Evolutionary conservation across 2,888 invertebrate genomes (phyloP).

Genomic region (Epirrhoe tristata): DNA sequence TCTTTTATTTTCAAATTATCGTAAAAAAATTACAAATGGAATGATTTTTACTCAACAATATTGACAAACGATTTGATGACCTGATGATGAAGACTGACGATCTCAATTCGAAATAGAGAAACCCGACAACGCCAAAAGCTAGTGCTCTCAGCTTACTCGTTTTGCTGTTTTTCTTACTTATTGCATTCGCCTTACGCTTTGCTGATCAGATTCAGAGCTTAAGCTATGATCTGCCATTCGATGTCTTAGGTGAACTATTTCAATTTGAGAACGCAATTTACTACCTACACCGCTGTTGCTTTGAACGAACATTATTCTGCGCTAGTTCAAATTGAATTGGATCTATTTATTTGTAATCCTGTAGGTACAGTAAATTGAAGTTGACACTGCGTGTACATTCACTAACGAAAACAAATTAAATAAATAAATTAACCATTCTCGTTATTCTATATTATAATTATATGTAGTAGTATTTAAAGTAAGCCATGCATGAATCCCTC

Average conservation of each 20-base stretch:
- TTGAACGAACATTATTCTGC: constrained; percentile 61
- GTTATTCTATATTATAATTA: not conserved
- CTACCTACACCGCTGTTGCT: constrained; percentile 62
- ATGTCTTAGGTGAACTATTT: constrained; percentile 58
- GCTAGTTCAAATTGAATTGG: constrained; percentile 66
- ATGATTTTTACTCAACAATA: not conserved
- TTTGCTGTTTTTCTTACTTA: not conserved
- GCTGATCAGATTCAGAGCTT: constrained; percentile 52
- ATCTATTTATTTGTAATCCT: constrained; percentile 59
- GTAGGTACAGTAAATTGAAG: constrained; percentile 52
- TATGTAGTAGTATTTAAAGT: too few relatives aligned
- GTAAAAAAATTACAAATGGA: not conserved
- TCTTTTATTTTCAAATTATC: not conserved
- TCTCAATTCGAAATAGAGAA: too few relatives aligned
- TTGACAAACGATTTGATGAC: not conserved
- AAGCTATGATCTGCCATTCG: constrained; percentile 56
- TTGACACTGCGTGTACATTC: constrained; percentile 36
- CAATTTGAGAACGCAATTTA: constrained; percentile 69
- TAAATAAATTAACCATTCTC: not conserved
- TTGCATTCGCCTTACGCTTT: constrained; percentile 16
- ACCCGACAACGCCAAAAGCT: not conserved
- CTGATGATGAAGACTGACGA: too few relatives aligned
- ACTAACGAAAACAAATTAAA: not conserved
- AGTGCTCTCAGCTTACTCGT: not conserved
- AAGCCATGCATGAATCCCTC: not conserved